These are phyloP conservation scores for Uromys caudimaculatus DNA, from an alignment of 2,797 vertebrate species.

Conservation along the genomic window DNA sequence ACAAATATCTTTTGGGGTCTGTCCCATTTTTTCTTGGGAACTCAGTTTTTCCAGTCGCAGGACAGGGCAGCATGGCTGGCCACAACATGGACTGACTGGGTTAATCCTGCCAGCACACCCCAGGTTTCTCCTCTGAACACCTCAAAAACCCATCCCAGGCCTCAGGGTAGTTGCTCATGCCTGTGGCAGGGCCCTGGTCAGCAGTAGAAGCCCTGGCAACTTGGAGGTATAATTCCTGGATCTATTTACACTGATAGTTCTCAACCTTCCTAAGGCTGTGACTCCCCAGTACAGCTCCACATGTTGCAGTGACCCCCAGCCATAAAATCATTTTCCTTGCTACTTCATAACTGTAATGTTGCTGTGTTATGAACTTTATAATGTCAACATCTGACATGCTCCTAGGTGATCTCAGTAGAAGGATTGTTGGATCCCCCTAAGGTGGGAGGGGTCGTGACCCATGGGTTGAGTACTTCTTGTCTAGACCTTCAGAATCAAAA, in stretches of 20 bases:
- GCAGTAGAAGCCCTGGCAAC: background rate
- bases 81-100: background rate
- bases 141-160: background rate
- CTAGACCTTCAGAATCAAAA: background rate
- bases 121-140: background rate
- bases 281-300: background rate
- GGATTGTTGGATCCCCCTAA: background rate
- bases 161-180: accelerated
- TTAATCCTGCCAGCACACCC: background rate
- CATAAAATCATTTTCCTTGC: background rate
- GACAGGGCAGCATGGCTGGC: background rate
- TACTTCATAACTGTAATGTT: background rate
- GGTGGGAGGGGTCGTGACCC: background rate
- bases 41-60: background rate
- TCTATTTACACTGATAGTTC: background rate
- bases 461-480: background rate
- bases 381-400: background rate
- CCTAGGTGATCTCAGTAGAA: background rate
- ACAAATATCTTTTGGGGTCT: background rate
- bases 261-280: background rate
- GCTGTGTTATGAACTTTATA: background rate
- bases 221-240: background rate
- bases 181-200: background rate
- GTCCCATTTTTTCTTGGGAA: background rate
- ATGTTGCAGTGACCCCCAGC: background rate